These are phyloP conservation scores for Electrophaes corylata DNA, from an alignment of 2,888 invertebrate species.

Conservation along the genomic window DNA sequence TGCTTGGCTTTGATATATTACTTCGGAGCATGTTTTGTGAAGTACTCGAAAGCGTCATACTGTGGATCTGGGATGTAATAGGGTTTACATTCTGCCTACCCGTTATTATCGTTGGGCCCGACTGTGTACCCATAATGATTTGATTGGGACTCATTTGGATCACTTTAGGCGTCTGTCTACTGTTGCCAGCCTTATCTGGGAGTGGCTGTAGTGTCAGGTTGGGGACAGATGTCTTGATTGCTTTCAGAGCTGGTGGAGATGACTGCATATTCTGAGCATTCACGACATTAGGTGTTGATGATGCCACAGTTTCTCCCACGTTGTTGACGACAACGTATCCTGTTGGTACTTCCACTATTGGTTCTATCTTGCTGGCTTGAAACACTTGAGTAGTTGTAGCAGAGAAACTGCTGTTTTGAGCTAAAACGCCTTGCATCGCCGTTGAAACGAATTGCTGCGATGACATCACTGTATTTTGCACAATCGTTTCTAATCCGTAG, in stretches of 20 bases:
- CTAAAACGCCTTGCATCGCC: conserved; percentile 91
- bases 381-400: conserved; percentile 93
- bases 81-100: conserved; percentile 76
- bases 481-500: conserved; percentile 93
- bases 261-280: conserved; percentile 73
- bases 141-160: conserved; percentile 72
- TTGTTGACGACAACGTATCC: conserved; percentile 89
- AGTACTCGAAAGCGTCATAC: conserved; percentile 70
- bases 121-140: conserved; percentile 62
- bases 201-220: conserved; percentile 79
- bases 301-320: conserved; percentile 78
- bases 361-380: conserved; percentile 93
- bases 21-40: conserved; percentile 66
- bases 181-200: conserved; percentile 71
- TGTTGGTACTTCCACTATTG: conserved; percentile 89
- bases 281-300: conserved; percentile 73
- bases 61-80: conserved; percentile 78
- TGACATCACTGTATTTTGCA: conserved; percentile 95
- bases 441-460: conserved; percentile 93
- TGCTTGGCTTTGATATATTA: conserved; percentile 64
- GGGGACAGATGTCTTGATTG: conserved; percentile 69
- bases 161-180: conserved; percentile 75
- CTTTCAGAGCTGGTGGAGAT: conserved; percentile 70
- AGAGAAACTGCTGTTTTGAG: conserved; percentile 92
- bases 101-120: conserved; percentile 63